phyloP scores from a whole-genome alignment of 2,797 vertebrate genomes.

The Cyprinodon diabolis region DNA sequence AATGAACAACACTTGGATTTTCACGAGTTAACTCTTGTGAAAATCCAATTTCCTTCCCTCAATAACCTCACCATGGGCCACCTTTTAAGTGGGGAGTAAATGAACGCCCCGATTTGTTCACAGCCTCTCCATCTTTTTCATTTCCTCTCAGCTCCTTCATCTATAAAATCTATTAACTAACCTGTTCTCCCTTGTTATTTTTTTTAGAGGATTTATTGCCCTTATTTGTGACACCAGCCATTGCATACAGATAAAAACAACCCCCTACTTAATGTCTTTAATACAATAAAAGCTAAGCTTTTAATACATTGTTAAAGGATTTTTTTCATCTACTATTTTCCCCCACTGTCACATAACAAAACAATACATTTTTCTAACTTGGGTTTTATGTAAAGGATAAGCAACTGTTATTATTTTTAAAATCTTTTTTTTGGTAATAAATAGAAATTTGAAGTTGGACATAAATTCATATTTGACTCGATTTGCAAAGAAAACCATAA shows the following conservation, averaged over 20 bases:
- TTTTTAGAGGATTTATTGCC: constrained; percentile 16
- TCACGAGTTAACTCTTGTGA: constrained; percentile 58
- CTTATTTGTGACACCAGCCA: background rate
- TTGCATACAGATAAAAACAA: background rate
- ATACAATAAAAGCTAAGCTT: background rate
- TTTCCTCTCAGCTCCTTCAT: constrained; percentile 50
- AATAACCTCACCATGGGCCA: constrained; percentile 56
- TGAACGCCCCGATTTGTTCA: constrained; percentile 62
- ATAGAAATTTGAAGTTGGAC: no score
- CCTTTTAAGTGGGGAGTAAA: constrained; percentile 53
- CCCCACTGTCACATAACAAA: background rate
- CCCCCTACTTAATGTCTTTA: no score
- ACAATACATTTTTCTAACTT: background rate
- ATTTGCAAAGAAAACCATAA: background rate
- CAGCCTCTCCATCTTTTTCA: constrained; percentile 38
- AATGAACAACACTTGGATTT: constrained; percentile 40
- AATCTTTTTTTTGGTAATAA: background rate
- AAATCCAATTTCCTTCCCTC: constrained; percentile 70
- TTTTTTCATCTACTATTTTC: background rate
- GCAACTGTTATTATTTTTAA: no score
- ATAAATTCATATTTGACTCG: no score
- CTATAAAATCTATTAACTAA: constrained; percentile 51
- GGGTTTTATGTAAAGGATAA: background rate
- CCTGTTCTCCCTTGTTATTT: constrained; percentile 19
- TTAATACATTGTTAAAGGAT: background rate